Percentiles rank a stretch among this genome's conserved stretches.
These are phyloP conservation scores for Formica aserva DNA, from an alignment of 2,888 invertebrate species.

Conservation along the genomic window DNA sequence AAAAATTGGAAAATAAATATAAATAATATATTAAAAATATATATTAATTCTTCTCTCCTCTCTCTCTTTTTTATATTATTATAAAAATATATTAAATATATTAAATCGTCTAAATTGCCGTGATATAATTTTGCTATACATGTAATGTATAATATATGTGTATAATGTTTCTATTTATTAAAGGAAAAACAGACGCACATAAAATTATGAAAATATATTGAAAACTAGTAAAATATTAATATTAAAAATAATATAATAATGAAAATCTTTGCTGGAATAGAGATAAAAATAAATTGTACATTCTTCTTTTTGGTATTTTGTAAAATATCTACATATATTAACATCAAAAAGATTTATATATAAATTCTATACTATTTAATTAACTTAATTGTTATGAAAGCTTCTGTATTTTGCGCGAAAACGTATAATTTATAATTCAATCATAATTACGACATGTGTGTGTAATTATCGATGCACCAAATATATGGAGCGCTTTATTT, in stretches of 20 bases:
- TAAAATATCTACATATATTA: no score
- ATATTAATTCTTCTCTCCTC: background rate
- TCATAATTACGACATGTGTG: slow-evolving; percentile 6
- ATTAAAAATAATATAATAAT: background rate
- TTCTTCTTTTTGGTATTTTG: no score
- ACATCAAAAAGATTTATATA: background rate
- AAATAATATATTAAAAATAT: background rate
- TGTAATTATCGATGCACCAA: slow-evolving; percentile 9
- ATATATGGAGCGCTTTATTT: background rate
- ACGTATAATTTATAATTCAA: slow-evolving; percentile 27
- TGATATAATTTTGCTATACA: background rate
- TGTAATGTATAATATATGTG: no score
- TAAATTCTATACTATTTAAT: background rate
- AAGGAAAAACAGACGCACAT: background rate
- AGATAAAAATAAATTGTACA: no score
- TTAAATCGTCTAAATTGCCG: background rate
- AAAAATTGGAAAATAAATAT: slow-evolving; percentile 7
- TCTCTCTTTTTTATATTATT: no score
- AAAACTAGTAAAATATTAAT: background rate
- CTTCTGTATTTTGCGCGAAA: background rate
- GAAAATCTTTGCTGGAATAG: background rate
- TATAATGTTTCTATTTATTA: background rate
- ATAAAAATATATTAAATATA: no score
- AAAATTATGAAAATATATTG: background rate
- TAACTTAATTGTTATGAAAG: slow-evolving; percentile 11